Evolutionary conservation across 2,113 vertebrate species (phyloP).

Genomic region (Marcusenius ussheri): DNA sequence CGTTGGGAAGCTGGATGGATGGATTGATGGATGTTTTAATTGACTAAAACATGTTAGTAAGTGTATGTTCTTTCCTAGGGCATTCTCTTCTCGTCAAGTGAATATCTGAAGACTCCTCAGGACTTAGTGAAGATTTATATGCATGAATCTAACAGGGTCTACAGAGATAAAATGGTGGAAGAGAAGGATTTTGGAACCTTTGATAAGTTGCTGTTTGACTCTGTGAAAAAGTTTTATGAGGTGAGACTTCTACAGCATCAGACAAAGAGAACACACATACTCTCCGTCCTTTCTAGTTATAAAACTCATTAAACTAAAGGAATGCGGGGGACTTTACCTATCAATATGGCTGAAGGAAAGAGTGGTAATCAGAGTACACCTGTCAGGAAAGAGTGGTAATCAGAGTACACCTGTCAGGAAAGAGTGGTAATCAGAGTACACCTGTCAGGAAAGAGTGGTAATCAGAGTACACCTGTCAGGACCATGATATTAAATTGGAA

Average conservation of each 20-base stretch:
- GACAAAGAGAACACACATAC: slow-evolving; percentile 17
- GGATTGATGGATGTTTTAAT: neutral
- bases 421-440: slow-evolving; percentile 52
- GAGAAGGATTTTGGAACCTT: slow-evolving; percentile 67
- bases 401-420: too few relatives aligned
- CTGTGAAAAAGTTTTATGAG: slow-evolving; percentile 71
- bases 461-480: slow-evolving; percentile 53
- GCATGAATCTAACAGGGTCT: slow-evolving; percentile 80
- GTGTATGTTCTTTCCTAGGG: slow-evolving; percentile 49
- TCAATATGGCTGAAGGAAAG: slow-evolving; percentile 36
- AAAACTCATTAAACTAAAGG: slow-evolving; percentile 43
- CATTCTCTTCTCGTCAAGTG: slow-evolving; percentile 73
- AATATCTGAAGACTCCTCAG: slow-evolving; percentile 64
- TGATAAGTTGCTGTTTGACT: slow-evolving; percentile 77
- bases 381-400: too few relatives aligned
- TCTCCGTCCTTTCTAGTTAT: neutral
- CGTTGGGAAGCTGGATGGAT: neutral
- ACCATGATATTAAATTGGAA: slow-evolving; percentile 57
- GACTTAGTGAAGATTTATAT: slow-evolving; percentile 81
- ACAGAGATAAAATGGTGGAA: slow-evolving; percentile 82
- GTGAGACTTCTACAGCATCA: slow-evolving; percentile 60
- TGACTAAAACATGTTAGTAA: neutral
- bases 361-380: slow-evolving; percentile 52
- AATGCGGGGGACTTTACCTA: slow-evolving; percentile 42
- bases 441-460: slow-evolving; percentile 53